Conservation (phyloP, 2,113 vertebrate genomes). For the Myotis davidii region DNA sequence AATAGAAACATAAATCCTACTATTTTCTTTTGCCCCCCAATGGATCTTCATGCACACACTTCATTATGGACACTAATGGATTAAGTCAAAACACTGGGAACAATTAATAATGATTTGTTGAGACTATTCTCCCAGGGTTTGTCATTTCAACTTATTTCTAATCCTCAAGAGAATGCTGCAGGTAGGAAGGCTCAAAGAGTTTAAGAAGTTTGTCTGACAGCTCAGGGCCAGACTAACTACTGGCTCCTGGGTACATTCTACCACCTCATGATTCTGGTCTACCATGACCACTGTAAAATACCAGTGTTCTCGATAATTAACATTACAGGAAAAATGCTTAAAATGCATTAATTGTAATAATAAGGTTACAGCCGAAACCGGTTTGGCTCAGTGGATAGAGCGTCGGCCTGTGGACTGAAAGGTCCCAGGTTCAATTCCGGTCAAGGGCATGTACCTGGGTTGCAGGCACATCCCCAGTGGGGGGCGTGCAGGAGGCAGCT, state of each 20-base stretch:
- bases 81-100: background rate
- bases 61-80: background rate
- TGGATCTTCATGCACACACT: background rate
- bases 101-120: background rate
- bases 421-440: too few relatives aligned
- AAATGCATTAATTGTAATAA: background rate
- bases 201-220: background rate
- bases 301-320: background rate
- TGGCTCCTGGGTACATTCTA: background rate
- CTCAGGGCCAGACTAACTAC: background rate
- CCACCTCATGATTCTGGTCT: background rate
- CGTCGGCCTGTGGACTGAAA: too few relatives aligned
- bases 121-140: background rate
- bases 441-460: too few relatives aligned
- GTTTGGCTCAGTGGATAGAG: too few relatives aligned
- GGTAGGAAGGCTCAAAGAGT: background rate
- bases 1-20: background rate
- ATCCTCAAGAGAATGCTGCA: background rate
- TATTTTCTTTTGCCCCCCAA: background rate
- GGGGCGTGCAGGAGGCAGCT: too few relatives aligned
- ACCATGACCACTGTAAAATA: background rate
- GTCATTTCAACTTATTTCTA: background rate
- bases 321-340: background rate
- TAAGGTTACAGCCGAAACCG: background rate
- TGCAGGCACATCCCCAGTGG: too few relatives aligned